These are phyloP conservation scores for Sylvia atricapilla DNA, from an alignment of 2,113 vertebrate species.

Conservation along the genomic window DNA sequence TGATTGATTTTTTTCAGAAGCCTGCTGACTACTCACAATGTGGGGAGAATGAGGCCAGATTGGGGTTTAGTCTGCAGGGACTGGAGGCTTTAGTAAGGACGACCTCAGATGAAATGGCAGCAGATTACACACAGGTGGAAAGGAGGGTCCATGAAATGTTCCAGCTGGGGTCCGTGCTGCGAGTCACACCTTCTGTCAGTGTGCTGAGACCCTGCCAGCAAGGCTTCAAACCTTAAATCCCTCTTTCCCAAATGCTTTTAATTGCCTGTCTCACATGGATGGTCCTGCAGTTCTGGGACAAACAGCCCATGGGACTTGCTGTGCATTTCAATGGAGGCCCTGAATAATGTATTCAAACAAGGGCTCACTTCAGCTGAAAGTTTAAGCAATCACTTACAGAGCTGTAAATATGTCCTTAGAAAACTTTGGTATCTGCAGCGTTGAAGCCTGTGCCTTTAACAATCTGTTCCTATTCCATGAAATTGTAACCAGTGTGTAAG, in stretches of 20 bases:
- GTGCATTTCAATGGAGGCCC: not conserved
- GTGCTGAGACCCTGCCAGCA: not conserved
- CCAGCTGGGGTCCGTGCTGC: not conserved
- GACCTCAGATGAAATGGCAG: slow-evolving; percentile 37
- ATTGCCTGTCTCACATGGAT: not conserved
- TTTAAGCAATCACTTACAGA: not conserved
- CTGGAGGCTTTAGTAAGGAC: not conserved
- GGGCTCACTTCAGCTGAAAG: not conserved
- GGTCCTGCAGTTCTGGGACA: not conserved
- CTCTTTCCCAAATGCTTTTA: not conserved
- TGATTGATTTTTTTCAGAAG: slow-evolving; percentile 45
- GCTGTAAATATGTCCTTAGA: not conserved
- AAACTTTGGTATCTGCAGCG: not conserved
- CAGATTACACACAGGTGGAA: slow-evolving; percentile 33
- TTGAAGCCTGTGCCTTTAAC: not conserved
- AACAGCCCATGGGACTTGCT: not conserved
- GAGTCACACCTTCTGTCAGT: not conserved
- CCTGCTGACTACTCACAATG: slow-evolving; percentile 35
- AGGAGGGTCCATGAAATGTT: not conserved
- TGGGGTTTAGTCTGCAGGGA: slow-evolving; percentile 20
- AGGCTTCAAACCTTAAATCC: not conserved
- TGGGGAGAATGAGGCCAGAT: not conserved
- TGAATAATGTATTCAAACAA: not conserved
- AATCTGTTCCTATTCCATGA: not conserved
- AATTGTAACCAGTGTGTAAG: not conserved